A percentile compares a stretch with the other conserved stretches of the same genome.
Evolutionary conservation across 2,888 invertebrate genomes (phyloP).

Genomic region (Unio delphinus): DNA sequence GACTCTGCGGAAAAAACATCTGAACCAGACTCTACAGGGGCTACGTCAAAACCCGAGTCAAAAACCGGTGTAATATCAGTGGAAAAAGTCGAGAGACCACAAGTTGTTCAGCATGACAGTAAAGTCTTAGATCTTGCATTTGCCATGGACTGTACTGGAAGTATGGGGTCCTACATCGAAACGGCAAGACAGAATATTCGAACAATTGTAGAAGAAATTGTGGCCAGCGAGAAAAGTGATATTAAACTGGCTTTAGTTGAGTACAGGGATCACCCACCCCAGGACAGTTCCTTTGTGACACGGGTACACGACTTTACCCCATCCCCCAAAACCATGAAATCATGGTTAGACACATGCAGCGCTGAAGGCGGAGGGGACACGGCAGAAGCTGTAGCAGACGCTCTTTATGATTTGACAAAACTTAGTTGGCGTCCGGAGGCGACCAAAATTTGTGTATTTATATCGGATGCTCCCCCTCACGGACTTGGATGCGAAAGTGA

Average conservation of each 20-base stretch:
- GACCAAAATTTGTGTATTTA: conserved; percentile 55
- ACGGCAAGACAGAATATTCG: conserved; percentile 49
- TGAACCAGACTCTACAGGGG: too few species aligned
- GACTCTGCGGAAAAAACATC: too few species aligned
- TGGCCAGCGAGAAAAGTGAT: conserved; percentile 47
- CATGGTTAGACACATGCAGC: conserved; percentile 42
- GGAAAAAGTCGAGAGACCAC: conserved; percentile 13
- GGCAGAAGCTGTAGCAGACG: conserved; percentile 61
- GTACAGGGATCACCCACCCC: conserved; percentile 61
- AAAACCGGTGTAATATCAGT: conserved; percentile 6
- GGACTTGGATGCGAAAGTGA: conserved; percentile 41
- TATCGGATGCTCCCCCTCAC: conserved; percentile 62
- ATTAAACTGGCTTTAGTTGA: conserved; percentile 57
- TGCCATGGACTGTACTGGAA: conserved; percentile 44
- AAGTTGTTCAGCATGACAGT: conserved; percentile 20
- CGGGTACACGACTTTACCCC: conserved; percentile 55
- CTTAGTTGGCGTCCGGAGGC: conserved; percentile 53
- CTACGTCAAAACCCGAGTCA: too few species aligned
- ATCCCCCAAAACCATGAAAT: conserved; percentile 50
- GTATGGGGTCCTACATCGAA: conserved; percentile 56
- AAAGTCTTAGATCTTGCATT: conserved; percentile 22
- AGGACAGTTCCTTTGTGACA: conserved; percentile 50
- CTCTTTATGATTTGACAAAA: conserved; percentile 47
- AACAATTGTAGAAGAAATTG: conserved; percentile 53
- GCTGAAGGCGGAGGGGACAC: conserved; percentile 56